Percentiles rank a stretch among this genome's conserved stretches.
phyloP scores from a whole-genome alignment of 2,888 invertebrate genomes.

The Melieria omissa region DNA sequence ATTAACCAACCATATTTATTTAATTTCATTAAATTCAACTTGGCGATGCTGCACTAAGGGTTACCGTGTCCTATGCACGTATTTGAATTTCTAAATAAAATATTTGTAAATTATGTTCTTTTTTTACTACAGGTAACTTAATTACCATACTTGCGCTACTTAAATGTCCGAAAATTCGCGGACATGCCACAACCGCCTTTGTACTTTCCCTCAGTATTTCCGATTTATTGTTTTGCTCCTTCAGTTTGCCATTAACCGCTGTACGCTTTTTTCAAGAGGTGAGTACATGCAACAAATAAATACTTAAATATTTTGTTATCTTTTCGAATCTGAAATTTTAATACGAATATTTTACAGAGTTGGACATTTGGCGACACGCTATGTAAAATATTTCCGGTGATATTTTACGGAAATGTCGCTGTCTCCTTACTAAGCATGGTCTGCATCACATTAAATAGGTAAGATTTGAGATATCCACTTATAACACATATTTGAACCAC shows the following conservation, averaged over 20 bases:
- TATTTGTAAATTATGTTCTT: neutral
- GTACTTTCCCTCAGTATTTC: conserved; percentile 87
- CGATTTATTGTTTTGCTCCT: conserved; percentile 84
- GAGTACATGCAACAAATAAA: conserved; percentile 38
- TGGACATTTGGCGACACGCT: conserved; percentile 83
- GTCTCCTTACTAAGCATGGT: conserved; percentile 90
- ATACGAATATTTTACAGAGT: conserved; percentile 58
- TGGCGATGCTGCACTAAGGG: neutral
- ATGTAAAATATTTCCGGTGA: conserved; percentile 86
- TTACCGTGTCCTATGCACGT: too few relatives aligned
- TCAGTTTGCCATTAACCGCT: conserved; percentile 87
- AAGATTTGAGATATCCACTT: conserved; percentile 47
- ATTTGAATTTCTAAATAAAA: neutral
- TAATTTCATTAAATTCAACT: neutral
- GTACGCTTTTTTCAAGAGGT: conserved; percentile 82
- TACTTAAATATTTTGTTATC: neutral
- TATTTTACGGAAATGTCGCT: conserved; percentile 91
- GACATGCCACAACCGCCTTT: conserved; percentile 88
- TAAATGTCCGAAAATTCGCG: conserved; percentile 80
- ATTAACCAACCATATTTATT: neutral
- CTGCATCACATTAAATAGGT: conserved; percentile 90
- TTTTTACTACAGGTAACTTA: conserved; percentile 75
- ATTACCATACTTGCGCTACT: conserved; percentile 83
- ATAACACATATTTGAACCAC: too few relatives aligned
- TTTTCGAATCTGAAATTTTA: neutral